Evolutionary conservation across 2,888 invertebrate genomes (phyloP), one percentile per base, ranked within the genome.

Genomic region (Silvanus unidentatus): DNA sequence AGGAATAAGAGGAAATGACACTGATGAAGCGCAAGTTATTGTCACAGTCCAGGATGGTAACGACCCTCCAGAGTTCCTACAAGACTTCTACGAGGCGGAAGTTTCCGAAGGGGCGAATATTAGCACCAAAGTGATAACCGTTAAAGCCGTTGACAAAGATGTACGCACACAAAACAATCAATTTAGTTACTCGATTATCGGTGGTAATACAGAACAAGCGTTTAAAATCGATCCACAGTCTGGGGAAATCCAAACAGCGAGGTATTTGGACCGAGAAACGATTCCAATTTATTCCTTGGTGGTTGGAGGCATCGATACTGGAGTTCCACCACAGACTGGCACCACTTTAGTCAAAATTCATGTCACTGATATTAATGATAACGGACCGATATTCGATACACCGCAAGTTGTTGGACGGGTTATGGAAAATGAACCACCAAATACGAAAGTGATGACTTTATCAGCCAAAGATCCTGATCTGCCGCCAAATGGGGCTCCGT

Each of bases 21-120:
- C 94, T 0, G 95, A 94, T 65, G 93, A 92, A 72, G 95, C 95
- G 2, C 91, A 92, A 72, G 89, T 97, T 1, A 88, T 91, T 39
- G 86, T 97, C 50, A 87, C 89, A 0, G 89, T 97, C 50, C 91
- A 94, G 73, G 96, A 96, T 69, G 95, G 95, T 13, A 96, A 96
- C 66, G 96, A 96, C 74, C 93, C 96, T 1, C 96, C 96, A 0
- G 90, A 91, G 67, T 97, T 97, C 67, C 71, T 85, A n/a, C 81
- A 86, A 60, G 77, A 77, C 39, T 66, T 79, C 13, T 96, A 96
- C 66, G 85, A 87, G 61, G 81, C 87, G 0, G 80, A 79, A 48
- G 78, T 96, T 14, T 84, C 86, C 1, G 96, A 97, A 75, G 89
- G 86, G 13, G 86, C 85, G 0, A 62, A 71, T 0, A 71, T 84